Evolutionary conservation across 2,797 vertebrate genomes (phyloP).

Genomic region (Megaceryle alcyon): DNA sequence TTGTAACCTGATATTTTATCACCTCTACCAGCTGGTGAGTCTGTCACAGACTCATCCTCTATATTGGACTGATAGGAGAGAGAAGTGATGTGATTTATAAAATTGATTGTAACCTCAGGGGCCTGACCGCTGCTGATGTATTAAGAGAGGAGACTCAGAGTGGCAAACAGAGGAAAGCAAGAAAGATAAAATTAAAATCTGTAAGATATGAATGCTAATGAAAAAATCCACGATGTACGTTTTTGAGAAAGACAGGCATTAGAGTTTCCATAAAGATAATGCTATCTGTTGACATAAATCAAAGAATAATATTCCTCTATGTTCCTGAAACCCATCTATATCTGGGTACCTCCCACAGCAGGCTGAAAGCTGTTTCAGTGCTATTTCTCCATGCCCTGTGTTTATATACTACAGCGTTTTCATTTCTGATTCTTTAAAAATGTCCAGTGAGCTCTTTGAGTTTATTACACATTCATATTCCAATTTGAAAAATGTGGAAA

Average conservation of each 20-base stretch:
- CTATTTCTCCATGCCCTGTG: not conserved
- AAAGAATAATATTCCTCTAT: not conserved
- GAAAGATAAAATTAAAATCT: not conserved
- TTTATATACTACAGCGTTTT: not conserved
- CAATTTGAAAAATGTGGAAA: not conserved
- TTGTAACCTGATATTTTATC: conserved; percentile 58
- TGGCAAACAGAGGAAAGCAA: not conserved
- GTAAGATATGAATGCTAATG: accelerated
- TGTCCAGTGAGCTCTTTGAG: not conserved
- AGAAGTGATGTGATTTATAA: not conserved
- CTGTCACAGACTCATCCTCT: not conserved
- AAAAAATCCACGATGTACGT: not conserved
- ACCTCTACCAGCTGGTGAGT: not conserved
- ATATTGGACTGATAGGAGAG: not conserved
- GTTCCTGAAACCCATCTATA: not conserved
- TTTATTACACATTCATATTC: not conserved
- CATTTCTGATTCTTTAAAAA: not conserved
- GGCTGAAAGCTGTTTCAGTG: not conserved
- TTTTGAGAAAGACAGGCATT: not conserved
- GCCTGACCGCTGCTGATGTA: not conserved
- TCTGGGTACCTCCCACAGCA: not conserved
- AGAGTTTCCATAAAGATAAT: not conserved
- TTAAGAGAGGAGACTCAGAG: not conserved
- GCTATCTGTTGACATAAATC: not conserved
- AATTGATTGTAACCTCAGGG: not conserved